Conservation (phyloP, 1,140 invertebrate species). For the Pseudobourletiella spinata region DNA sequence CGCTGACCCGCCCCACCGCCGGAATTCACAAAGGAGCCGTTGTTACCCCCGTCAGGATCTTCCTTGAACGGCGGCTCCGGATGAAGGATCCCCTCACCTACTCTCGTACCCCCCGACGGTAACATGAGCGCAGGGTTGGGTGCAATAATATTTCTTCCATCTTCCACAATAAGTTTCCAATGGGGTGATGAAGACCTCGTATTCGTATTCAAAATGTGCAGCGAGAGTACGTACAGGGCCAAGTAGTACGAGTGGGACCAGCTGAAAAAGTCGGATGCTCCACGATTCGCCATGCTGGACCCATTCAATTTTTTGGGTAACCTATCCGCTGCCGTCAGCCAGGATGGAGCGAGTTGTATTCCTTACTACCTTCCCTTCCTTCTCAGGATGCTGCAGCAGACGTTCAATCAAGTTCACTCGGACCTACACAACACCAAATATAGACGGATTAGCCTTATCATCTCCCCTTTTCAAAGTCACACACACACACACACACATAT, state of each 20-base stretch:
- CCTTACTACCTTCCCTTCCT: no score
- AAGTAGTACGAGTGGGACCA: constrained; percentile 34
- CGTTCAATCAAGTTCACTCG: no score
- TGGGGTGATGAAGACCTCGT: constrained; percentile 57
- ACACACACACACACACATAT: no score
- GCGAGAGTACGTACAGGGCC: constrained; percentile 45
- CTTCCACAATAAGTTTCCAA: constrained; percentile 60
- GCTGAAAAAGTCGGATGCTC: constrained; percentile 7
- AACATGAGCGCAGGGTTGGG: constrained; percentile 39
- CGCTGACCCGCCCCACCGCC: background rate
- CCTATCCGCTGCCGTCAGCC: no score
- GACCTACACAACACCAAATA: no score
- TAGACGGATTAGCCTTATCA: background rate
- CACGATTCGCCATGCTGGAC: background rate
- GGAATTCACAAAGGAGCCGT: background rate
- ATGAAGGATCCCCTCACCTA: no score
- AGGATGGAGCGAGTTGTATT: no score
- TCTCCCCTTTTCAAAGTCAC: background rate
- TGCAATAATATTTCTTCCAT: constrained; percentile 35
- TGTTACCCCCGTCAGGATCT: background rate
- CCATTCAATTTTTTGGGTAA: constrained; percentile 2
- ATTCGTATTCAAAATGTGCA: constrained; percentile 60
- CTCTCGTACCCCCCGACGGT: background rate
- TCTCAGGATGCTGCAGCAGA: no score
- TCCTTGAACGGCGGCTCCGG: background rate